Evolutionary conservation across 2,113 vertebrate species (phyloP).

Genomic region (Daubentonia madagascariensis): DNA sequence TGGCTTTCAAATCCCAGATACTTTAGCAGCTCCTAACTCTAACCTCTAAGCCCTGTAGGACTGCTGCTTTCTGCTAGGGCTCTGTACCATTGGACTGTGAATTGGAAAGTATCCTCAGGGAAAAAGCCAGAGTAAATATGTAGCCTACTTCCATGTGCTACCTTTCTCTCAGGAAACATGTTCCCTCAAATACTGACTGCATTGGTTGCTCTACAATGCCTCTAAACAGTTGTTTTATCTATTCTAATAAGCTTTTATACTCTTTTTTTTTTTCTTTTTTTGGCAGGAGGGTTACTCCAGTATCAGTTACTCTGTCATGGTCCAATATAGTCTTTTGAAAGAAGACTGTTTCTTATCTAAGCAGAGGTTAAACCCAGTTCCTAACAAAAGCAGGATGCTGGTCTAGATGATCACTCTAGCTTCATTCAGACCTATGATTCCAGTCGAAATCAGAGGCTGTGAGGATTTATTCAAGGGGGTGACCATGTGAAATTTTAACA

Average conservation of each 20-base stretch:
- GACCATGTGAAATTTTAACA: background rate
- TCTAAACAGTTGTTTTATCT: background rate
- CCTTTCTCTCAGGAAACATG: background rate
- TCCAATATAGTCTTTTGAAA: background rate
- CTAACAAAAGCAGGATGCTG: background rate
- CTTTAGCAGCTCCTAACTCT: background rate
- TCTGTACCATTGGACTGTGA: background rate
- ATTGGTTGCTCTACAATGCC: background rate
- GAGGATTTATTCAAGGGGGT: background rate
- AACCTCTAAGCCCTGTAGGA: background rate
- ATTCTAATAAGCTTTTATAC: background rate
- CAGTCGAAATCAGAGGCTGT: background rate
- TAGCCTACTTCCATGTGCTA: background rate
- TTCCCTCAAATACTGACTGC: background rate
- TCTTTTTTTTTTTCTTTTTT: background rate
- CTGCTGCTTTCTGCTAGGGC: background rate
- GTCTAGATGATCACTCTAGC: background rate
- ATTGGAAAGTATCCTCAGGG: background rate
- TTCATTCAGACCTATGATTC: background rate
- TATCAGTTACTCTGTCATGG: background rate
- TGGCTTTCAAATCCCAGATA: background rate
- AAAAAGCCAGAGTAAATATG: rapidly evolving
- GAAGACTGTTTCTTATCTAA: background rate
- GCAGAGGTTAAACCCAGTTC: background rate
- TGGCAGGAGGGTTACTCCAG: background rate